Base-by-base conservation (phyloP, 2,113 vertebrate genomes). In the Greenwoodochromis staneri region DNA sequence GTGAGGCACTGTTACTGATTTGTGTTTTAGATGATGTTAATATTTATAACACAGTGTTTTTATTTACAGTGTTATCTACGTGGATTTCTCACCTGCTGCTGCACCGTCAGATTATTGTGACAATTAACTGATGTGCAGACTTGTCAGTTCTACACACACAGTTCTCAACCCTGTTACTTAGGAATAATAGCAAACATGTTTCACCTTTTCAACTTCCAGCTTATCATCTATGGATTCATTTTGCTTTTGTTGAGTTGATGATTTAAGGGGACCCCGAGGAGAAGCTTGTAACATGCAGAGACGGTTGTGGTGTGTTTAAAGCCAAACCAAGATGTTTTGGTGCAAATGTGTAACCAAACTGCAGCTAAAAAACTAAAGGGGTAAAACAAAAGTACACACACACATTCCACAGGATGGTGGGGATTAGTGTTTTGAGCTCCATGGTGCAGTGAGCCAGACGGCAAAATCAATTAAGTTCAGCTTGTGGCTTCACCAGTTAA, bases 401-500 rank as follows among this genome's bases (percentile, higher is more conserved):
- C 47, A 24, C 17, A 78, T 2, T 3, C 31, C 21, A 85, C 90
- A 73, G 87, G 34, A 85, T 83, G 82, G 47, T 73, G 73, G 29
- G 63, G 36, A 87, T 84, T 82, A 92, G 87, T 83, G 63, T 45
- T 85, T 51, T 42, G 40, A 55, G 85, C 19, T 83, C 61, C 36
- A 59, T 10, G 8, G 71, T 11, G 13, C 76, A 88, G 81, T 9
- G 10, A 91, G 71, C 83, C 66, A 82, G 78, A 88, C 9, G 27
- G 73, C 34, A 81, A 88, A 92, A 92, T 94, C 93, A 94, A 91
- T 93, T 92, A 91, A 90, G 81, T 88, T 91, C 82, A 91, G 91
- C 89, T 88, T 71, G 57, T 88, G 84, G 88, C 91, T 93, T 92
- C 81, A 84, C 47, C 36, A 38, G 63, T 83, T 83, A 87, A 89